Conservation (phyloP, 2,113 vertebrate genomes). For the Phrynosoma blainvillii region DNA sequence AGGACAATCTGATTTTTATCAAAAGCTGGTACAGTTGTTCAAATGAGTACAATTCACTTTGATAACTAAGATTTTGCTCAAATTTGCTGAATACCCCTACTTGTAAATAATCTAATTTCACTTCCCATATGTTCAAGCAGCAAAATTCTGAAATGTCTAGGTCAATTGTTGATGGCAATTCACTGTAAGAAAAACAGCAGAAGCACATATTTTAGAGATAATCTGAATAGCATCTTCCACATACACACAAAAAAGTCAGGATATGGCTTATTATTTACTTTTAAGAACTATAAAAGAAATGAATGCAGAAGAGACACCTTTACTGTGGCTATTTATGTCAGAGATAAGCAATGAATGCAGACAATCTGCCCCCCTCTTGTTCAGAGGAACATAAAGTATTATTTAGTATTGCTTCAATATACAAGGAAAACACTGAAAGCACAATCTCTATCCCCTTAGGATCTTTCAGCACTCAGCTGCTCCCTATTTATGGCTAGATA, state of each 20-base stretch:
- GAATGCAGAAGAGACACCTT: constrained; percentile 56
- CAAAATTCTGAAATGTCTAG: neutral
- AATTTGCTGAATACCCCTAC: no score
- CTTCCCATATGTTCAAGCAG: neutral
- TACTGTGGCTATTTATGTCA: constrained; percentile 47
- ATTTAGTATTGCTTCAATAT: constrained; percentile 58
- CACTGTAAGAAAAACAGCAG: constrained; percentile 11
- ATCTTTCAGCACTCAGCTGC: constrained; percentile 35
- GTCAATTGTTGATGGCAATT: neutral
- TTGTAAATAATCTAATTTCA: neutral
- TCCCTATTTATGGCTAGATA: constrained; percentile 54
- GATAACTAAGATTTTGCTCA: no score
- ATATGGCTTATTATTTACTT: constrained; percentile 25
- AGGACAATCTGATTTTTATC: no score
- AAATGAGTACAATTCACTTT: no score
- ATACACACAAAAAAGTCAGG: neutral
- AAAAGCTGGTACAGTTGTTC: no score
- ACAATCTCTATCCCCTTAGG: constrained; percentile 12
- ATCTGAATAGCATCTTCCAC: neutral
- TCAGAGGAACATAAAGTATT: constrained; percentile 44
- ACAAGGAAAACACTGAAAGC: constrained; percentile 42
- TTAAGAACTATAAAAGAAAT: constrained; percentile 32
- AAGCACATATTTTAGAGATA: neutral
- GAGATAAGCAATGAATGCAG: neutral
- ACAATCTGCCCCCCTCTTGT: constrained; percentile 15